Conservation (phyloP, 2,113 vertebrate genomes). For the Stomatorhinus ivindoensis region DNA sequence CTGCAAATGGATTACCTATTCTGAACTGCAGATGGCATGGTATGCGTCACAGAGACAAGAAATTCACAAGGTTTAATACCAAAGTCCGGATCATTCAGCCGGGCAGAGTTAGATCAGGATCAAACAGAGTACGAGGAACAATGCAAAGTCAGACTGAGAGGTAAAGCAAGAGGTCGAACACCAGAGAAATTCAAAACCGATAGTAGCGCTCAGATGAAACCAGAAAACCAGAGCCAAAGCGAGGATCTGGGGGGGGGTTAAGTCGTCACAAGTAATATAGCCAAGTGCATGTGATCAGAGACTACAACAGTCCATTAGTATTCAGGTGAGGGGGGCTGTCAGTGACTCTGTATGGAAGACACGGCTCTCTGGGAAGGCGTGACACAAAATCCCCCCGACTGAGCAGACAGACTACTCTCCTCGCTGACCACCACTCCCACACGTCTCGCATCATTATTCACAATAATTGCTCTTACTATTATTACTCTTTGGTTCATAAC, state of each 20-base stretch:
- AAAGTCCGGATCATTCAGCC: neutral
- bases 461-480: slow-evolving; percentile 40
- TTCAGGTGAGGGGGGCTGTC: neutral
- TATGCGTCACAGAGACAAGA: neutral
- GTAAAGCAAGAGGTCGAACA: neutral
- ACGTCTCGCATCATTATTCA: slow-evolving; percentile 40
- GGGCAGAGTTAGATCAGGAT: neutral
- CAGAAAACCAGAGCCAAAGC: neutral
- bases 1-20: neutral
- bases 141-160: neutral
- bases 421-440: slow-evolving; percentile 2
- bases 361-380: neutral
- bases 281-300: neutral
- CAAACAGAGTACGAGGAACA: neutral
- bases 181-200: neutral
- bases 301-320: neutral
- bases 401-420: neutral
- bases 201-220: neutral
- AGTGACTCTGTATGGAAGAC: neutral
- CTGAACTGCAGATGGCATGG: neutral
- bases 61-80: neutral
- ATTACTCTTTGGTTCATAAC: slow-evolving; percentile 48
- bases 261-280: neutral
- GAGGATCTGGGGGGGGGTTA: neutral
- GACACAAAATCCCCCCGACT: neutral